These are phyloP conservation scores for Hypotaenidia philippensis DNA, from an alignment of 2,797 vertebrate species.

Conservation along the genomic window DNA sequence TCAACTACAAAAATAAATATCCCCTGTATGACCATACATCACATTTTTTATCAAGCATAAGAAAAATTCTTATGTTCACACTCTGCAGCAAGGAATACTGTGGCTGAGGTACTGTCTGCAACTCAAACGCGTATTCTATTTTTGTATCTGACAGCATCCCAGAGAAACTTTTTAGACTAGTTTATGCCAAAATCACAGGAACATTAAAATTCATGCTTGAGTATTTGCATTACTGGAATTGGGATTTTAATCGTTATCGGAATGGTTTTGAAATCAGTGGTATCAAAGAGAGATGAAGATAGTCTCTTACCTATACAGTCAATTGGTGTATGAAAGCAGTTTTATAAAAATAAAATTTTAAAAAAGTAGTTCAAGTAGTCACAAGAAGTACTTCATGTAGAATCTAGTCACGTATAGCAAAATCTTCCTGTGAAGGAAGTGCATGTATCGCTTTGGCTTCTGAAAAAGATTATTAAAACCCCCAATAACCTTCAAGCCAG, in stretches of 20 bases:
- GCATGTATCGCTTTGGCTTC: background rate
- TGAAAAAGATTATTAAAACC: background rate
- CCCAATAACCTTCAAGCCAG: background rate
- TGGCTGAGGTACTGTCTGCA: conserved; percentile 23
- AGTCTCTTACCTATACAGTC: background rate
- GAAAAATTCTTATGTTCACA: background rate
- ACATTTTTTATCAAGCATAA: background rate
- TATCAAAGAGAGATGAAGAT: background rate
- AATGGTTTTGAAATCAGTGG: background rate
- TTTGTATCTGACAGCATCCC: background rate
- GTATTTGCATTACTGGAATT: background rate
- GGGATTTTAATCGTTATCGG: background rate
- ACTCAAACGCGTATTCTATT: background rate
- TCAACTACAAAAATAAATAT: background rate
- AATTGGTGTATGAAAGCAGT: background rate
- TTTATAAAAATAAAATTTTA: background rate
- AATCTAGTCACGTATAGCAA: background rate
- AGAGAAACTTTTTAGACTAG: background rate
- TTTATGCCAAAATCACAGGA: conserved; percentile 3
- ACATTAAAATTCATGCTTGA: background rate
- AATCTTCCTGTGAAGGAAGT: background rate
- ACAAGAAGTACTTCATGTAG: background rate
- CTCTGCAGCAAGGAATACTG: background rate
- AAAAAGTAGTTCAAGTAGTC: background rate
- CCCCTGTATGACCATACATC: background rate